Evolutionary conservation across 2,113 vertebrate species (phyloP), one percentile per base, ranked within the genome.

Genomic region (Herpetotheres cachinnans): DNA sequence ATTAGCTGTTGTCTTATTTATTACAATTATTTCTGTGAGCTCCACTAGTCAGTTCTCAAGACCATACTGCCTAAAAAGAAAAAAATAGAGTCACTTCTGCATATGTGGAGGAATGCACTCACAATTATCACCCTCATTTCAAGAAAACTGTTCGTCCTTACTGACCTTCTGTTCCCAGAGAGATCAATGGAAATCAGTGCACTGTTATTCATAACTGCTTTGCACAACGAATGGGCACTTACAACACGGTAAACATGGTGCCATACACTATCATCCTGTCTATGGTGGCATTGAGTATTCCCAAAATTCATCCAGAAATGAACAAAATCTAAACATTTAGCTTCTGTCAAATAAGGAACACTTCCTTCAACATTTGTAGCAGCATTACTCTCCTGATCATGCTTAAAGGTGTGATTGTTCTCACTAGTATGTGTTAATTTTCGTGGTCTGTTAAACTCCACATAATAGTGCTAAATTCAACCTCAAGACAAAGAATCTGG

Each of bases 231-330:
- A 90, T 32, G 7, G 17, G 19, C 50, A 55, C 42, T 71, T 56
- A 29, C 20, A n/a, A 25, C 2, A 5, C 0, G 2, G 32, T n/a
- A 87, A 78, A 46, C 5, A 5, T 13, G 12, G 54, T 30, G 34
- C 40, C 42, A 61, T 17, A 47, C 18, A 16, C 12, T 30, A 9
- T 16, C 9, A 11, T 56, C 34, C 9, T 11, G 3, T 16, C 15
- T 78, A 77, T 73, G 7, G 16, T 54, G 50, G 18, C 18, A 69
- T 1, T 24, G 27, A 88, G 16, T 71, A 67, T 76, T 73, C 40
- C 55, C 46, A 70, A 49, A 58, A 73, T 36, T 42, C 6, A 2
- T 30, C 40, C 46, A 38, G 40, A 61, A 73, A 44, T 49, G 3
- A 90, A 50, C 0, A 3, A 93, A 67, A 73, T 20, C 18, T n/a